These are phyloP conservation scores for Lepeophtheirus nordmannii DNA, from an alignment of 2,888 invertebrate species.

Conservation along the genomic window DNA sequence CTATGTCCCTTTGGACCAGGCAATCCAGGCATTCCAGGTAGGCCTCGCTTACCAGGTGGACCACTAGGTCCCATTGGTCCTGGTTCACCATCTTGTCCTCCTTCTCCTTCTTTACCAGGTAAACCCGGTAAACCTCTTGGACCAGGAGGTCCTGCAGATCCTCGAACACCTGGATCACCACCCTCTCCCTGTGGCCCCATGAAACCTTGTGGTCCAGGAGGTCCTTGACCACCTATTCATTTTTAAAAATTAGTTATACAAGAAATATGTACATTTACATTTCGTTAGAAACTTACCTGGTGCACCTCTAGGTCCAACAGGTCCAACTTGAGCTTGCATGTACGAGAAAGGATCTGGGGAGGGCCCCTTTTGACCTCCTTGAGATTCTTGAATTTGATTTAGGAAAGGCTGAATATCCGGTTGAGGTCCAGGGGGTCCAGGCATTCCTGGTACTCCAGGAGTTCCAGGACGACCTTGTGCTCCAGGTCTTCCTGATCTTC, in stretches of 20 bases:
- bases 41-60: conserved; percentile 55
- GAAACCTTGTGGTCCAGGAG: conserved; percentile 66
- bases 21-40: conserved; percentile 56
- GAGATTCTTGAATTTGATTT: conserved; percentile 53
- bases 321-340: conserved; percentile 61
- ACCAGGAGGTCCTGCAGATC: conserved; percentile 39
- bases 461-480: conserved; percentile 40
- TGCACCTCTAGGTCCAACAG: conserved; percentile 61
- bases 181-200: conserved; percentile 62
- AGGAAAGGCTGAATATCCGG: conserved; percentile 58
- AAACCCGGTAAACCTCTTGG: conserved; percentile 51
- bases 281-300: conserved; percentile 41
- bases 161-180: conserved; percentile 45
- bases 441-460: conserved; percentile 36
- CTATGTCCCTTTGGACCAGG: conserved; percentile 69
- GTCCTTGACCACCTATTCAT: conserved; percentile 41
- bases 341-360: conserved; percentile 52
- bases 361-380: conserved; percentile 58
- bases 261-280: not conserved
- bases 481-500: conserved; percentile 47
- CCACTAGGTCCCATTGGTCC: conserved; percentile 56
- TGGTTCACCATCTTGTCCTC: conserved; percentile 61
- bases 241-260: not conserved
- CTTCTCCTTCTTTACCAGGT: conserved; percentile 54
- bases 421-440: conserved; percentile 52